phyloP scores from a whole-genome alignment of 1,140 invertebrate genomes.

The Ceratosolen solmsi region DNA sequence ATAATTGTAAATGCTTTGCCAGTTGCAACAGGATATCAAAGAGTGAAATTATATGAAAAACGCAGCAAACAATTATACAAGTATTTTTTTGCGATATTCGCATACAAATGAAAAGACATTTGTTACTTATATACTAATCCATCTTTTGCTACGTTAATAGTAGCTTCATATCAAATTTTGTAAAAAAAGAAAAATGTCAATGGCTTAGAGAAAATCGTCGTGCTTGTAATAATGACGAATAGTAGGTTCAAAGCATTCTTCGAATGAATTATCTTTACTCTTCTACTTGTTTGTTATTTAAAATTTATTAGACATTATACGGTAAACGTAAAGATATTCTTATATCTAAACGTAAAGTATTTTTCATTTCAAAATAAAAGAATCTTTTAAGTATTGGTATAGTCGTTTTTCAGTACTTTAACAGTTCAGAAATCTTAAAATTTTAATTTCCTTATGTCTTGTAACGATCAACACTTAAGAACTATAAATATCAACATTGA shows the following conservation, averaged over 20 bases:
- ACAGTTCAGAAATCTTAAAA: background rate
- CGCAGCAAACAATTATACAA: too few relatives aligned
- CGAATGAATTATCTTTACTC: too few relatives aligned
- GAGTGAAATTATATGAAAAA: too few relatives aligned
- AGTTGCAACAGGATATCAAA: too few relatives aligned
- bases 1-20: too few relatives aligned
- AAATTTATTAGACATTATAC: too few relatives aligned
- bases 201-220: background rate
- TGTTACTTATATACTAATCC: background rate
- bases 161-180: background rate
- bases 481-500: conserved; percentile 56
- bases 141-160: background rate
- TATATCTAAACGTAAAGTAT: too few relatives aligned
- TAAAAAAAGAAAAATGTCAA: background rate
- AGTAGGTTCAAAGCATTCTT: background rate
- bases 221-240: background rate
- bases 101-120: background rate
- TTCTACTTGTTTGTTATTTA: too few relatives aligned
- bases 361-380: too few relatives aligned
- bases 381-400: background rate
- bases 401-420: background rate
- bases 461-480: conserved; percentile 52
- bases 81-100: background rate
- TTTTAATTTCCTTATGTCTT: conserved; percentile 21
- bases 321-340: too few relatives aligned